A percentile compares a stretch with the other conserved stretches of the same genome.
These are phyloP conservation scores for Diplosoma virens DNA, from an alignment of 23 tunicate genomes.

Conservation along the genomic window DNA sequence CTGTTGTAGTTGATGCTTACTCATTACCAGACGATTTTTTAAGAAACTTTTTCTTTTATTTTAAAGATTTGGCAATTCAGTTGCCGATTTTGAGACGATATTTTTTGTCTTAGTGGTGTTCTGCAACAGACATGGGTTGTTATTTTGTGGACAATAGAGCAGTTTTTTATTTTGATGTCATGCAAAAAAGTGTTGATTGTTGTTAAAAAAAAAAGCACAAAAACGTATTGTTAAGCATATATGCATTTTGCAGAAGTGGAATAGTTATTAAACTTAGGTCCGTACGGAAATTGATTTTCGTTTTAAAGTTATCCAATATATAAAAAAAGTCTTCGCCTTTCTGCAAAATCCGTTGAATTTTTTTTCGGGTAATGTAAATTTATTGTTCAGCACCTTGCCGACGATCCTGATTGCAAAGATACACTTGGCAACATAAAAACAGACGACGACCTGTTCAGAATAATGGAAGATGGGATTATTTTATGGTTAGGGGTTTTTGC, in stretches of 20 bases:
- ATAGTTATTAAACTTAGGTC: too few relatives aligned
- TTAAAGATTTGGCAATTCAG: too few relatives aligned
- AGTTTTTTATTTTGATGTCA: not conserved
- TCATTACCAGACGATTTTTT: too few relatives aligned
- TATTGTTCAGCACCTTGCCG: conserved; percentile 50
- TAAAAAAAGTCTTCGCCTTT: too few relatives aligned
- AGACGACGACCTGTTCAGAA: conserved; percentile 24
- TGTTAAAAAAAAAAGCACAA: not conserved
- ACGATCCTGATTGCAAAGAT: conserved; percentile 77
- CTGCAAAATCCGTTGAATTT: too few relatives aligned
- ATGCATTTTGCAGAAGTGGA: not conserved
- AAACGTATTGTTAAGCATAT: too few relatives aligned
- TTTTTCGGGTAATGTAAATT: not conserved
- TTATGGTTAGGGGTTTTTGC: conserved; percentile 69
- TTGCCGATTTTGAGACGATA: too few relatives aligned
- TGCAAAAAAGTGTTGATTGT: not conserved
- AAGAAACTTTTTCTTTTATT: too few relatives aligned
- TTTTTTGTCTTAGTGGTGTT: too few relatives aligned
- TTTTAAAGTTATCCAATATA: too few relatives aligned
- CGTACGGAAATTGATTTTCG: too few relatives aligned
- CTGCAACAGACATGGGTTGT: not conserved
- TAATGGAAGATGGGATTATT: conserved; percentile 67
- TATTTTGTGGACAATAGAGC: not conserved
- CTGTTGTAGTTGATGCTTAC: too few relatives aligned
- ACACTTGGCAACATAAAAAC: conserved; percentile 3